Evolutionary conservation across 2,797 vertebrate genomes (phyloP).

Genomic region (Loris lydekkerianus): DNA sequence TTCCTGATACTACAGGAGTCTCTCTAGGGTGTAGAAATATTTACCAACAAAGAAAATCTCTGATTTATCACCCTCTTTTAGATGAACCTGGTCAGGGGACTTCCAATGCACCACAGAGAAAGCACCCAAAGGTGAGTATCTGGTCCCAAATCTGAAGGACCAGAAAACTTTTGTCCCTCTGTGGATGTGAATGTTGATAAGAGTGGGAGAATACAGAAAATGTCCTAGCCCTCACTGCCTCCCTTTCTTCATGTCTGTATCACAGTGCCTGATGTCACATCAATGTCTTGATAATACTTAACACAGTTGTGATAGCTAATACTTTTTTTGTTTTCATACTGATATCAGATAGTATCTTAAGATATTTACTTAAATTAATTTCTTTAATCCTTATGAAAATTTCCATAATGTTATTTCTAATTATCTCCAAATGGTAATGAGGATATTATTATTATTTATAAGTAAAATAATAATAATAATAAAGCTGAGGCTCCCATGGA

Average conservation of each 20-base stretch:
- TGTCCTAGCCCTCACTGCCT: not conserved
- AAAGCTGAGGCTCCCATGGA: not conserved
- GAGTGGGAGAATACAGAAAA: not conserved
- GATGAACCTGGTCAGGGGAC: fast-evolving
- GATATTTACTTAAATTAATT: not conserved
- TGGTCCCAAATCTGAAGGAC: not conserved
- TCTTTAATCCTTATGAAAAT: not conserved
- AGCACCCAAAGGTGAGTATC: slow-evolving; percentile 19
- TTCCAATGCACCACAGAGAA: not conserved
- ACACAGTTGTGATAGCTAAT: not conserved
- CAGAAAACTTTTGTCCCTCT: not conserved
- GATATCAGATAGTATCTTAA: not conserved
- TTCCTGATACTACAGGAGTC: not conserved
- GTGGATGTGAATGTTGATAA: not conserved
- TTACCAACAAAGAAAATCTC: slow-evolving; percentile 27
- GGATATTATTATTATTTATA: not conserved
- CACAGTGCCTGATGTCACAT: not conserved
- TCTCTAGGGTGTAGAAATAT: not conserved
- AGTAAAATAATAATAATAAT: not conserved
- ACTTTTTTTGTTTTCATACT: not conserved
- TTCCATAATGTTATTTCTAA: not conserved
- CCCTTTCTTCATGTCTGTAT: not conserved
- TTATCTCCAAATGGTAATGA: slow-evolving; percentile 26
- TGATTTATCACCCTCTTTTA: slow-evolving; percentile 28
- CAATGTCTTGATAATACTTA: not conserved